These are phyloP conservation scores for Capromys pilorides DNA, from an alignment of 2,797 vertebrate genomes.

Conservation along the genomic window DNA sequence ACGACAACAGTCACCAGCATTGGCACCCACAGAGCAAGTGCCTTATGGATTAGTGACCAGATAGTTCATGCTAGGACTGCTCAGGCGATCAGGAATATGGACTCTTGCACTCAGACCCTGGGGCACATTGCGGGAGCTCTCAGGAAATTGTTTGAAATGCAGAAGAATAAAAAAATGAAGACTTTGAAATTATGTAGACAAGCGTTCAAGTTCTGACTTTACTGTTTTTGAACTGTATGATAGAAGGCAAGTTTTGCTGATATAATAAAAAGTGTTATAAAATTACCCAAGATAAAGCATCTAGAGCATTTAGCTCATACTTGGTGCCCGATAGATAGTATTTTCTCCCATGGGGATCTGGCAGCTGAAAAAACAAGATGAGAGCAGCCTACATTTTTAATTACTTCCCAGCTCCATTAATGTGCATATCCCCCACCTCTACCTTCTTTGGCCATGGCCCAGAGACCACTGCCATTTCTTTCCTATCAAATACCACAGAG, in stretches of 20 bases:
- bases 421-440: no score
- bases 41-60: background rate
- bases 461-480: slow-evolving; percentile 16
- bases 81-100: background rate
- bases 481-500: background rate
- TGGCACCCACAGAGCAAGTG: background rate
- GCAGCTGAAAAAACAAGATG: background rate
- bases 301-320: background rate
- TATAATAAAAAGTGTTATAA: background rate
- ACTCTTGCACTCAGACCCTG: background rate
- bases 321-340: background rate
- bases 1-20: background rate
- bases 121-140: background rate
- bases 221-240: background rate
- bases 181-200: background rate
- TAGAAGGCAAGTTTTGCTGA: background rate
- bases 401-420: background rate
- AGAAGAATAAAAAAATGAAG: background rate
- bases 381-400: background rate
- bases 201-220: background rate
- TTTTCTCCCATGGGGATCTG: background rate
- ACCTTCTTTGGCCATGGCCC: background rate
- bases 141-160: background rate
- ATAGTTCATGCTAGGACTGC: background rate
- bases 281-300: background rate